These are phyloP conservation scores for Chaetophractus vellerosus DNA, from an alignment of 2,797 vertebrate species.

Conservation along the genomic window DNA sequence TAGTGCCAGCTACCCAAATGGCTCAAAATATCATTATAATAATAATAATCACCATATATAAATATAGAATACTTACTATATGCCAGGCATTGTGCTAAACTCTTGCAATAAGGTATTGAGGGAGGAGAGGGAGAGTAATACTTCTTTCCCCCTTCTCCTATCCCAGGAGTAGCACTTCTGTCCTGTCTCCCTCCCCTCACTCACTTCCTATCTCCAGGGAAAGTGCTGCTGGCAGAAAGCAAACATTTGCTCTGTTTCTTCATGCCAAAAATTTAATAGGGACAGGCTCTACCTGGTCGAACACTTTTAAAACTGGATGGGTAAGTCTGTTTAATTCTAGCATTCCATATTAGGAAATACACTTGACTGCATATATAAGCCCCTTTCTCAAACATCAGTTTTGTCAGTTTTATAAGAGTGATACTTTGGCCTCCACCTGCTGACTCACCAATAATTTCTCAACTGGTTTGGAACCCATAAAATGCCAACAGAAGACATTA, in stretches of 20 bases:
- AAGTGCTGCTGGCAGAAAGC: neutral
- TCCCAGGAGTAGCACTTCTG: neutral
- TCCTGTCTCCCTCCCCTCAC: neutral
- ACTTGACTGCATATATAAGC: neutral
- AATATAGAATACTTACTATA: neutral
- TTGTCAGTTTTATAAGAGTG: conserved; percentile 5
- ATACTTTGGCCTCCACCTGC: neutral
- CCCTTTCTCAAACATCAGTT: conserved; percentile 20
- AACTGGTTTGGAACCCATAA: conserved; percentile 6
- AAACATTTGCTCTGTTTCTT: conserved; percentile 50
- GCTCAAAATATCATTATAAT: neutral
- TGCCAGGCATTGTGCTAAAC: neutral
- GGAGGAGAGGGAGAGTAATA: neutral
- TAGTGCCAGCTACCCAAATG: neutral
- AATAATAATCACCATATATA: neutral
- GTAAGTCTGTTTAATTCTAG: conserved; percentile 59
- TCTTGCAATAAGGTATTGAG: neutral
- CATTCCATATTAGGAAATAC: neutral
- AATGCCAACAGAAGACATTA: neutral
- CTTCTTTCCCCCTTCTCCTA: neutral
- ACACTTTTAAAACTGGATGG: conserved; percentile 37
- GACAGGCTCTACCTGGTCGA: neutral
- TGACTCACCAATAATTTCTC: conserved; percentile 58
- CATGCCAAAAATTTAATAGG: conserved; percentile 9
- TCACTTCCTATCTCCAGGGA: neutral